Percentiles rank a stretch among this genome's conserved stretches.
phyloP scores from a whole-genome alignment of 2,113 vertebrate genomes.

The Calonectris borealis region DNA sequence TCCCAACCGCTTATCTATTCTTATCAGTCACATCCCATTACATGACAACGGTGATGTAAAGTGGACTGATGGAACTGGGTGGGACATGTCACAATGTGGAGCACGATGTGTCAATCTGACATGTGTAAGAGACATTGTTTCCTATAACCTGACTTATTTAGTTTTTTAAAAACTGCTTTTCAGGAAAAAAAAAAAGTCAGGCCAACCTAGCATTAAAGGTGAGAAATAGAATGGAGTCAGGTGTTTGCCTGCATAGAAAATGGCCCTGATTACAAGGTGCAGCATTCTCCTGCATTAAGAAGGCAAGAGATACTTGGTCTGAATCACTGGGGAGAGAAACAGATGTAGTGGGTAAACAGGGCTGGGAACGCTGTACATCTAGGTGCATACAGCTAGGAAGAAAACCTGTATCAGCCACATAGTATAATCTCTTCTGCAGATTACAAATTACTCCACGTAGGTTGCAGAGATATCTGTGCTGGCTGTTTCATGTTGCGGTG shows the following conservation, averaged over 20 bases:
- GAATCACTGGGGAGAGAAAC: not conserved
- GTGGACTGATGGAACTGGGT: not conserved
- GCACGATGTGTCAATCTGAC: not conserved
- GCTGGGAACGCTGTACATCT: not conserved
- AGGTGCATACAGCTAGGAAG: not conserved
- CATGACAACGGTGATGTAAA: not conserved
- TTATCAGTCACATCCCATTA: not conserved
- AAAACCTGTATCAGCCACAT: not conserved
- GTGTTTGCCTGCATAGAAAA: not conserved
- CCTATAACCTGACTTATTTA: not conserved
- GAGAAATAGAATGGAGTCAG: not conserved
- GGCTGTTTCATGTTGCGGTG: conserved; percentile 21
- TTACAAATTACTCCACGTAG: conserved; percentile 34
- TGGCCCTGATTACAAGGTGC: not conserved
- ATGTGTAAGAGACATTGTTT: not conserved
- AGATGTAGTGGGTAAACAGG: not conserved
- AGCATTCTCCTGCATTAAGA: not conserved
- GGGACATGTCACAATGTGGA: not conserved
- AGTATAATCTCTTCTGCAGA: not conserved
- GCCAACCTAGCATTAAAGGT: not conserved
- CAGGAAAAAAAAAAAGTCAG: not conserved
- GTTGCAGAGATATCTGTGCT: not conserved
- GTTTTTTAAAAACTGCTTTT: not conserved
- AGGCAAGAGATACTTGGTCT: not conserved
- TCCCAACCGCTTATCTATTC: not conserved